Evolutionary conservation across 2,888 invertebrate species (phyloP).

Genomic region (Mesorhabditis spiculigera): DNA sequence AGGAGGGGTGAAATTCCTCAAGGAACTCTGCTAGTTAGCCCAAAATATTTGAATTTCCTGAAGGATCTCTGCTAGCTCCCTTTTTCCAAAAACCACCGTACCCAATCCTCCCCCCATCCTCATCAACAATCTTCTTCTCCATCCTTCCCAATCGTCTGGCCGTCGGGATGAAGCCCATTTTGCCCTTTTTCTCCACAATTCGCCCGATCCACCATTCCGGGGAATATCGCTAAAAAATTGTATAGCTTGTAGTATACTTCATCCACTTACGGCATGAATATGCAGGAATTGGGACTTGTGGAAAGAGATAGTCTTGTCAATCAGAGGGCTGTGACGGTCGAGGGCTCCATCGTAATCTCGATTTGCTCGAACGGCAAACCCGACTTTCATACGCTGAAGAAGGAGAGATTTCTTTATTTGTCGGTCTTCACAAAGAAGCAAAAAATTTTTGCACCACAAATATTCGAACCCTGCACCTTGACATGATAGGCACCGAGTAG

Average conservation of each 20-base stretch:
- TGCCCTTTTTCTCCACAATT: conserved; percentile 92
- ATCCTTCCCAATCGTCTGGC: conserved; percentile 23
- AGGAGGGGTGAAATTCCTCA: no score
- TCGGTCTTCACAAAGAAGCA: no score
- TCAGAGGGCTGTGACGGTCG: conserved; percentile 96
- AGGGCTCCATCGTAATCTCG: conserved; percentile 91
- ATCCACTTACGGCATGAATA: conserved; percentile 78
- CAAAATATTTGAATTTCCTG: no score
- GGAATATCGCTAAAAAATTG: background rate
- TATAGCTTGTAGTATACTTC: background rate
- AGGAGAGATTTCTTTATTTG: background rate
- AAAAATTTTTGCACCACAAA: no score
- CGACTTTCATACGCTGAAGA: conserved; percentile 83
- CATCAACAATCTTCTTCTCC: background rate
- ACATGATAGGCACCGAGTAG: no score
- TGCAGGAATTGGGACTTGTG: conserved; percentile 93
- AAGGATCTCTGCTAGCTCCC: no score
- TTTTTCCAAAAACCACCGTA: background rate
- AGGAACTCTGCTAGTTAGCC: no score
- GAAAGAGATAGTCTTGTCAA: conserved; percentile 94
- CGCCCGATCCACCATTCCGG: conserved; percentile 99
- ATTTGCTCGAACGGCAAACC: conserved; percentile 97
- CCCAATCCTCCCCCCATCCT: background rate
- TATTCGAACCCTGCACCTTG: no score
- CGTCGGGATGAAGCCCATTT: conserved; percentile 96